These are phyloP conservation scores for Drosophila diplacantha DNA, from an alignment of 2,888 invertebrate genomes.

Conservation along the genomic window DNA sequence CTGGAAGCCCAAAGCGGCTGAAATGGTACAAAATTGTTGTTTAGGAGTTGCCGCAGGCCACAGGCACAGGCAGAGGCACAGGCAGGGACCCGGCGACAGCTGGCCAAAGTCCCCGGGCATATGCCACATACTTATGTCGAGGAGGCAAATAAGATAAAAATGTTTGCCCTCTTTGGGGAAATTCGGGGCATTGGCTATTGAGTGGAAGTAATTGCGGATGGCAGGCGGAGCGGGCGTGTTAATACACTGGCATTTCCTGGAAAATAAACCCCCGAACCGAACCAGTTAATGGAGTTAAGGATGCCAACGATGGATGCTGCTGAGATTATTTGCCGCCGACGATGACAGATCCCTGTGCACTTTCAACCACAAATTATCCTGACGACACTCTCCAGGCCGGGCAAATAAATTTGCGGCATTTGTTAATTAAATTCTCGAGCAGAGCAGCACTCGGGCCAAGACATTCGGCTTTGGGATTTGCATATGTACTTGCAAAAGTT, in stretches of 20 bases:
- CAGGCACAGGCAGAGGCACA: no score
- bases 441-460: no score
- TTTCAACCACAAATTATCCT: slow-evolving; percentile 18
- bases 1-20: slow-evolving; percentile 2
- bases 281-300: slow-evolving; percentile 11
- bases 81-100: neutral
- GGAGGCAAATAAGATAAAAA: slow-evolving; percentile 25
- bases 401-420: slow-evolving; percentile 41
- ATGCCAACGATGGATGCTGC: neutral
- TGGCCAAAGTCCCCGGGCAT: slow-evolving; percentile 12
- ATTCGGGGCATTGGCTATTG: slow-evolving; percentile 17
- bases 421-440: slow-evolving; percentile 58
- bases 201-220: slow-evolving; percentile 11
- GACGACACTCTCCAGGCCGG: slow-evolving; percentile 2
- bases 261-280: neutral
- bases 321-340: neutral
- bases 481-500: slow-evolving; percentile 25
- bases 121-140: slow-evolving; percentile 1
- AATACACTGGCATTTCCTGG: slow-evolving; percentile 1
- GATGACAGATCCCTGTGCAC: neutral
- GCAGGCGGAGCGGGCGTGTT: neutral
- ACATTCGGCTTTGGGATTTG: slow-evolving; percentile 21
- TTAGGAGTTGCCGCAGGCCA: slow-evolving; percentile 7
- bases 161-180: slow-evolving; percentile 24
- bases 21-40: slow-evolving; percentile 18